Percentiles rank a stretch among this genome's conserved stretches.
Evolutionary conservation across 2,113 vertebrate species (phyloP).

Genomic region (Oceanites oceanicus): DNA sequence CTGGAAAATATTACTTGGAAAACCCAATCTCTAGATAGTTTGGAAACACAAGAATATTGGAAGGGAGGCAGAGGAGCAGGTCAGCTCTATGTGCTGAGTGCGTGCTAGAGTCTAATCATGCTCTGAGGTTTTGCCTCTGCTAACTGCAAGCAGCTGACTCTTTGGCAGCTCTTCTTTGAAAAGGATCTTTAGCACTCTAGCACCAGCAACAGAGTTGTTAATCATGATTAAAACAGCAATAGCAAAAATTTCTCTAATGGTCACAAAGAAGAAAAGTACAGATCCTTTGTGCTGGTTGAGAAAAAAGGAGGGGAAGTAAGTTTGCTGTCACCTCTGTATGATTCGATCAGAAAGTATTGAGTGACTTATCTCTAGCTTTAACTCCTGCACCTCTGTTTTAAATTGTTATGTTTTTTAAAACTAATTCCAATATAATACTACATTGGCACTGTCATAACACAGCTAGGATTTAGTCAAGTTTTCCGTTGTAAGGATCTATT

Average conservation of each 20-base stretch:
- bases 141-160: constrained; percentile 14
- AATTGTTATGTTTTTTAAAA: background rate
- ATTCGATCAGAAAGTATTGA: background rate
- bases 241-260: background rate
- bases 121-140: background rate
- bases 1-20: background rate
- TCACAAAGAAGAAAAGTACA: background rate
- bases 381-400: background rate
- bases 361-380: background rate
- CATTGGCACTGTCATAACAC: background rate
- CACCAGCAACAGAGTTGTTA: background rate
- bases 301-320: background rate
- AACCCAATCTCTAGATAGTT: background rate
- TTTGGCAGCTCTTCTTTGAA: background rate
- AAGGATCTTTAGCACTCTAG: background rate
- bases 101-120: background rate
- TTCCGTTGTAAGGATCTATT: background rate
- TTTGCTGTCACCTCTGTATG: background rate
- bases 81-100: background rate
- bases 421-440: background rate
- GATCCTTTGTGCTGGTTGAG: background rate
- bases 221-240: background rate
- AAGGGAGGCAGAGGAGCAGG: background rate
- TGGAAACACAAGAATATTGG: background rate
- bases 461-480: background rate